Conservation (phyloP, 2,113 vertebrate species). For the Eretmodus cyanostictus region DNA sequence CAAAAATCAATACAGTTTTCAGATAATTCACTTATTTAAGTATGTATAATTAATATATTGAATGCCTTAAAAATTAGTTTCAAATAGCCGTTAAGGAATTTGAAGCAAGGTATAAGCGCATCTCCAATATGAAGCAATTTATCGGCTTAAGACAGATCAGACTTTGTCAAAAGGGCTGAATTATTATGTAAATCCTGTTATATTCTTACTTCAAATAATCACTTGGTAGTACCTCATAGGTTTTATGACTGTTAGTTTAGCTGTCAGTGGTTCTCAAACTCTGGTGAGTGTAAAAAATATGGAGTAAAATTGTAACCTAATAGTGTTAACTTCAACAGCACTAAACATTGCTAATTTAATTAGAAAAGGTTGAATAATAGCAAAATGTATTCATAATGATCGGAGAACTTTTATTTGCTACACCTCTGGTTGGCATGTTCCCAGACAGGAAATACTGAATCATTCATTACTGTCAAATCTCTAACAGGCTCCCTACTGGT, state of each 20-base stretch:
- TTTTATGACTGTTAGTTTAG: not conserved
- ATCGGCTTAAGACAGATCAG: not conserved
- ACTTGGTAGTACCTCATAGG: fast-evolving
- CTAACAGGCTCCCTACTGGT: not conserved
- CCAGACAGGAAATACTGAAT: conserved; percentile 12
- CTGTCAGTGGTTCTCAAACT: not conserved
- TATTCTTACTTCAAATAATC: not conserved
- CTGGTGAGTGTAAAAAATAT: not conserved
- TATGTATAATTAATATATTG: not conserved
- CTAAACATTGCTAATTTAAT: not conserved
- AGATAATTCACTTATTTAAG: not conserved
- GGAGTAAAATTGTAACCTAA: not conserved
- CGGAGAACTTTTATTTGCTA: conserved; percentile 60
- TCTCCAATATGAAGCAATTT: not conserved
- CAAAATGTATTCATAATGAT: conserved; percentile 12
- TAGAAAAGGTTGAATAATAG: not conserved
- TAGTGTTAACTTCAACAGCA: not conserved
- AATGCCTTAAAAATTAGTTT: not conserved
- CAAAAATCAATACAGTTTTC: not conserved
- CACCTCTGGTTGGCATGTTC: conserved; percentile 23
- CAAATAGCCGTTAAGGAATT: not conserved
- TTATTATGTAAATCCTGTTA: not conserved
- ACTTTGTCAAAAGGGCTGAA: not conserved
- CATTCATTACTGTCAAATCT: conserved; percentile 22
- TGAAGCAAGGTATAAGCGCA: fast-evolving